Evolutionary conservation across 2,797 vertebrate species (phyloP), one percentile per base, ranked within the genome.

Genomic region (Ctenopoma kingsleyae): DNA sequence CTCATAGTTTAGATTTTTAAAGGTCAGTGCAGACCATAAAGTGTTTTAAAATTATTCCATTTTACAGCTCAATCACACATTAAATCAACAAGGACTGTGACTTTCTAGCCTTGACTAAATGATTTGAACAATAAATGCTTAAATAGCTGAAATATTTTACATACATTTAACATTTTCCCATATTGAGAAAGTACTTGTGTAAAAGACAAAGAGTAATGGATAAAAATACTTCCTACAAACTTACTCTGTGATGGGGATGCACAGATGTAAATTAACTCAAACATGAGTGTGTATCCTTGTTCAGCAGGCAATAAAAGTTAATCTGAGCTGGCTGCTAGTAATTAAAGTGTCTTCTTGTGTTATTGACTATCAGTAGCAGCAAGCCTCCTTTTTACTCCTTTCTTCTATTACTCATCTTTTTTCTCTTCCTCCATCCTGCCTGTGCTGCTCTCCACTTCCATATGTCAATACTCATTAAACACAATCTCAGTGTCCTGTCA

Each of bases 381-480:
- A 71, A 76, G 82, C 67, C 74, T 81, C 69, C 61, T 78, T 74
- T 69, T 78, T 74, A 63, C 82, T 73, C 51, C 67, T 78, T 20
- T 64, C 68, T 74, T 78, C 70, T 58, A 69, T 77, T 76, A 67
- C 71, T 82, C 79, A 71, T 78, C 48, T 73, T 79, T 66, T 67
- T 62, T 83, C 76, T 68, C 62, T 82, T 60, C 44, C 43, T 86
- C 78, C 56, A 73, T 81, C 65, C 82, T 53, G 78, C 78, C 73
- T 74, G 78, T 79, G 80, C 71, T 75, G 74, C 74, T 78, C 76
- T 86, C 66, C 61, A 73, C 81, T 85, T 80, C 81, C 74, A 83
- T 54, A 75, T 8, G 75, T 93, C 91, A 90, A 93, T 94, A 94
- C 88, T 93, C 93, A 94, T 95, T 93, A 93, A 93, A 94, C 72